phyloP scores from a whole-genome alignment of 2,888 invertebrate genomes.

The Diplolepis rosae region DNA sequence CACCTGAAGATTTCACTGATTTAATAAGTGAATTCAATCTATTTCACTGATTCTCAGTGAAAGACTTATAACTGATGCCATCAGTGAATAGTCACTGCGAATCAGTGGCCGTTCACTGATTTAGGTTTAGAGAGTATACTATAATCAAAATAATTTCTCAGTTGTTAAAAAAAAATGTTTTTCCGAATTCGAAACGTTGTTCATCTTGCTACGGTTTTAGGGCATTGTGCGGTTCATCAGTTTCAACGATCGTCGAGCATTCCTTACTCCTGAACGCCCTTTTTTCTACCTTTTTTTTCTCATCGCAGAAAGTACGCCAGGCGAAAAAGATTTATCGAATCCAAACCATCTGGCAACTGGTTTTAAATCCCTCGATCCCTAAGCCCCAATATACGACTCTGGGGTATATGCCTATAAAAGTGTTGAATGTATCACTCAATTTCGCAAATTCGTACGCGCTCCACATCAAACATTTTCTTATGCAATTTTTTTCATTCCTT shows the following conservation, averaged over 20 bases:
- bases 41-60: too few relatives aligned
- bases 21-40: too few relatives aligned
- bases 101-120: too few relatives aligned
- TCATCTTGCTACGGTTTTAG: slow-evolving; percentile 14
- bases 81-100: too few relatives aligned
- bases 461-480: slow-evolving; percentile 30
- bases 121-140: too few relatives aligned
- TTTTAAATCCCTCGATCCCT: slow-evolving; percentile 21
- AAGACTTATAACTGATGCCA: too few relatives aligned
- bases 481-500: slow-evolving; percentile 9
- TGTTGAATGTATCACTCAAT: slow-evolving; percentile 24
- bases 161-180: slow-evolving; percentile 2
- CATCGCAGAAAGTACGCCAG: slow-evolving; percentile 14
- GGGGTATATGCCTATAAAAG: slow-evolving; percentile 13
- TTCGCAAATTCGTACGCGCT: slow-evolving; percentile 6
- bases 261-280: neutral
- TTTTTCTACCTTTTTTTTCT: slow-evolving; percentile 10
- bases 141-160: too few relatives aligned
- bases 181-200: slow-evolving; percentile 11
- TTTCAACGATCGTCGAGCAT: slow-evolving; percentile 14
- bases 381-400: slow-evolving; percentile 17
- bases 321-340: slow-evolving; percentile 26
- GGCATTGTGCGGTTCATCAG: slow-evolving; percentile 23
- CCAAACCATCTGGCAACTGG: slow-evolving; percentile 28
- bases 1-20: too few relatives aligned